Evolutionary conservation across 2,888 invertebrate species (phyloP), one percentile per base, ranked within the genome.

Genomic region (Pyrgus malvae): DNA sequence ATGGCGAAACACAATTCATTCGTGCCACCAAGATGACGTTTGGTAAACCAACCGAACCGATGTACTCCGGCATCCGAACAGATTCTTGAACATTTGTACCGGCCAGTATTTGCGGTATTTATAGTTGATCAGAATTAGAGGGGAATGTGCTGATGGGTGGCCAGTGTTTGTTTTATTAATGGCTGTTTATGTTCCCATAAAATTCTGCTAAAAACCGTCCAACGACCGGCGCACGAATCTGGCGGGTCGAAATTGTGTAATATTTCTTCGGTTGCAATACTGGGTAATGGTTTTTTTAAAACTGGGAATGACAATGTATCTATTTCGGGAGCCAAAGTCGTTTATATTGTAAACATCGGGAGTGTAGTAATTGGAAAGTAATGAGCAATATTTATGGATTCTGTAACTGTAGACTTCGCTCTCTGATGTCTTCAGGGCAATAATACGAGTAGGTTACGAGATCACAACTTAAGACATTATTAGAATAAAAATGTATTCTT

Each of bases 81-180:
- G 35, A 11, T 35, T 12, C 16, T 8, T 8, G 16, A 4, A 8
- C 12, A 4, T 8, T 9, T 14, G 49, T 35, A 35, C 12, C 19
- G 19, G 42, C 50, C 11, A 35, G 8, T 7, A 33, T 50, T 49
- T 4, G 44, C 44, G 35, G 44, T 53, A 53, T 55, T 55, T 51
- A 51, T 46, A 44, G 50, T 21, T n/a, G 40, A 57, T 50, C 55
- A 50, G 49, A 54, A 46, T 54, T 54, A 46, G 53, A 40, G 46
- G 40, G 46, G 54, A 54, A 46, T 46, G 54, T 40, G 54, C 31
- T 31, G 46, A 40, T 48, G 46, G 54, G 48, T 46, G 56, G 58
- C 40, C 40, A 23, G 48, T 62, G 61, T 63, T 61, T 63, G 46
- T 61, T 58, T 59, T 57, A 37, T 56, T 58, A 58, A 62, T 58